Conservation (phyloP, 2,888 invertebrate species). For the Stenchaetothrips biformis region DNA sequence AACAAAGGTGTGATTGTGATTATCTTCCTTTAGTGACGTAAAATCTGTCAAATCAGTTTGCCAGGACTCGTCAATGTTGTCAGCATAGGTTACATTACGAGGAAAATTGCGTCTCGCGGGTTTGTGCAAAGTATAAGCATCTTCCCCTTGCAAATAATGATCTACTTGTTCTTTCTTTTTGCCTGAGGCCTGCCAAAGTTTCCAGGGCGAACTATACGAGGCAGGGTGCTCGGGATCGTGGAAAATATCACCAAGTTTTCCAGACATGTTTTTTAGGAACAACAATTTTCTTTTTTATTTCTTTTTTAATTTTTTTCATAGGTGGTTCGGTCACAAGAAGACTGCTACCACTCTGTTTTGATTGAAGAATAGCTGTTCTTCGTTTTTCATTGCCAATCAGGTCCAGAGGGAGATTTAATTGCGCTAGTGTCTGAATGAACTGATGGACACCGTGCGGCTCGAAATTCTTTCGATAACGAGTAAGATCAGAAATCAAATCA, state of each 20-base stretch:
- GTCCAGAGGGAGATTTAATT: not conserved
- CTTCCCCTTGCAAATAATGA: not conserved
- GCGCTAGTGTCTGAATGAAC: not conserved
- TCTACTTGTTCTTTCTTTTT: not conserved
- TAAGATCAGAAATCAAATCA: not conserved
- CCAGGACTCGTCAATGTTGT: not conserved
- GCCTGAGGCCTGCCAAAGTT: not conserved
- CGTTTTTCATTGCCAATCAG: not conserved
- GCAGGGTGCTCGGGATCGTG: no score
- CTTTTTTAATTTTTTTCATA: not conserved
- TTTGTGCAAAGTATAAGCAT: not conserved
- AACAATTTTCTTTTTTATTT: not conserved
- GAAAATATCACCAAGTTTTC: no score
- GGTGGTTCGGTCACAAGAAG: not conserved
- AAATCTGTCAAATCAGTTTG: not conserved
- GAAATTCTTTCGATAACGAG: not conserved
- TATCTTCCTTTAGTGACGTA: no score
- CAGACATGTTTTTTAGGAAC: no score
- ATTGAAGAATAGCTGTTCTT: not conserved
- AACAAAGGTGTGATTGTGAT: no score
- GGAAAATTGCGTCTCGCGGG: no score
- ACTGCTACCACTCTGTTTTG: not conserved
- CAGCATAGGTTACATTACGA: not conserved
- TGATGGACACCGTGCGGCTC: not conserved
- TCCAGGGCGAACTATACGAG: no score